phyloP scores from a whole-genome alignment of 2,888 invertebrate species.

The Incurvaria masculella region DNA sequence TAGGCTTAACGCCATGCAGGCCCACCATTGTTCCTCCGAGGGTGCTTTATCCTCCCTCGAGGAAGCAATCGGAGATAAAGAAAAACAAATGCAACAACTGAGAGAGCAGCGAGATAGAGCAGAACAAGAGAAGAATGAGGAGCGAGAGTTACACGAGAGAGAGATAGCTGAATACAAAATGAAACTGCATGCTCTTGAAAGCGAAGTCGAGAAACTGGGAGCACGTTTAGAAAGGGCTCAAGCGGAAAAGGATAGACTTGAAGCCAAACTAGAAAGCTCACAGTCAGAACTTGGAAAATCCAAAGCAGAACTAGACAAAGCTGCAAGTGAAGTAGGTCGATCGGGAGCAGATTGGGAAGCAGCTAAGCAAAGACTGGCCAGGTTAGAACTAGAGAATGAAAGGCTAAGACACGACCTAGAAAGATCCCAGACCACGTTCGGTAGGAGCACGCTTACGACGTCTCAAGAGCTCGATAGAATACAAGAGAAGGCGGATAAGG shows the following conservation, averaged over 20 bases:
- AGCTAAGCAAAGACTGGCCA: constrained; percentile 76
- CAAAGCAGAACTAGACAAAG: constrained; percentile 90
- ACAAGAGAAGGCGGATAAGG: constrained; percentile 84
- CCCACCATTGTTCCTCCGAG: constrained; percentile 91
- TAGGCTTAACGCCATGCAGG: constrained; percentile 88
- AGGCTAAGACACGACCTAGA: constrained; percentile 82
- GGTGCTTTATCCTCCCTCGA: constrained; percentile 90
- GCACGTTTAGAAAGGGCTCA: constrained; percentile 85
- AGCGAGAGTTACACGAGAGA: constrained; percentile 88
- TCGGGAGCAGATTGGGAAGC: constrained; percentile 89
- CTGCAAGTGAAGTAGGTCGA: constrained; percentile 83
- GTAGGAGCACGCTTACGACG: constrained; percentile 76
- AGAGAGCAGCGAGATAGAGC: constrained; percentile 93
- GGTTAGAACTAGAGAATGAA: constrained; percentile 88
- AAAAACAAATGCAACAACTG: constrained; percentile 93
- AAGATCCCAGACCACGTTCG: constrained; percentile 78
- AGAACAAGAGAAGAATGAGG: constrained; percentile 94
- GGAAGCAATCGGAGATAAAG: constrained; percentile 95
- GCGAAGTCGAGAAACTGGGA: constrained; percentile 86
- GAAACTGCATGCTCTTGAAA: constrained; percentile 87
- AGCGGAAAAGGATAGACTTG: constrained; percentile 86
- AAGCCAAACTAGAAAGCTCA: constrained; percentile 87
- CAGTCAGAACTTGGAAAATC: constrained; percentile 93
- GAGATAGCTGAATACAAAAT: constrained; percentile 94
- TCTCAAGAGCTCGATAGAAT: constrained; percentile 80